Evolutionary conservation across 2,888 invertebrate species (phyloP).

Genomic region (Stenchaetothrips biformis): DNA sequence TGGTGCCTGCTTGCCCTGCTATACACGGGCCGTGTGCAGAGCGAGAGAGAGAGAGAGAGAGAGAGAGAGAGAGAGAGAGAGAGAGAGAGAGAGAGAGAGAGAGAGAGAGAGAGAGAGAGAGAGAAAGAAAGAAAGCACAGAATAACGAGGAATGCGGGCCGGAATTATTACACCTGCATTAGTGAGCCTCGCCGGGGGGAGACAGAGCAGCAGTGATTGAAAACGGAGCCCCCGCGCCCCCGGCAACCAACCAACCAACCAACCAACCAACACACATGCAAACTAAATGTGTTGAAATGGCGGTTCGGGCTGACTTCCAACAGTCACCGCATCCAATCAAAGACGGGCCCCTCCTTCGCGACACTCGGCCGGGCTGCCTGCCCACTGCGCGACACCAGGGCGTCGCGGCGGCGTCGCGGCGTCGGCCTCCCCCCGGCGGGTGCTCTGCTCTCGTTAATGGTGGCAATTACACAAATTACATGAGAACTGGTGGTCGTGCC

Average conservation of each 20-base stretch:
- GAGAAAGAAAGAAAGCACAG: neutral
- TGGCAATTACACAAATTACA: constrained; percentile 12
- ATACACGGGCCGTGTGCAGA: neutral
- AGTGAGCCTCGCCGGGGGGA: neutral
- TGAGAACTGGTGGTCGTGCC: neutral
- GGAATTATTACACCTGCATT: neutral
- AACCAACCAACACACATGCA: neutral
- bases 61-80: neutral
- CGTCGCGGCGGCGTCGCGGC: neutral
- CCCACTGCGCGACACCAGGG: neutral
- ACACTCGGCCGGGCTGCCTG: neutral
- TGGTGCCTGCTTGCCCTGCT: neutral
- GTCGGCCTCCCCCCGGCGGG: neutral
- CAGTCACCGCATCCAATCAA: too few relatives aligned
- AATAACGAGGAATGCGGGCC: neutral
- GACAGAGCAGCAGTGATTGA: neutral
- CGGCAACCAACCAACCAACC: neutral
- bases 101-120: neutral
- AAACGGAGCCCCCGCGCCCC: neutral
- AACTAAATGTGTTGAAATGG: neutral
- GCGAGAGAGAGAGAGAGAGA: neutral
- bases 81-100: neutral
- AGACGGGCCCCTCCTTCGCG: neutral
- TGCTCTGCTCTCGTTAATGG: neutral
- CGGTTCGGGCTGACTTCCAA: too few relatives aligned